Percentiles rank a stretch among this genome's conserved stretches.
Conservation (phyloP, 2,113 vertebrate species). For the Enhydra lutris region DNA sequence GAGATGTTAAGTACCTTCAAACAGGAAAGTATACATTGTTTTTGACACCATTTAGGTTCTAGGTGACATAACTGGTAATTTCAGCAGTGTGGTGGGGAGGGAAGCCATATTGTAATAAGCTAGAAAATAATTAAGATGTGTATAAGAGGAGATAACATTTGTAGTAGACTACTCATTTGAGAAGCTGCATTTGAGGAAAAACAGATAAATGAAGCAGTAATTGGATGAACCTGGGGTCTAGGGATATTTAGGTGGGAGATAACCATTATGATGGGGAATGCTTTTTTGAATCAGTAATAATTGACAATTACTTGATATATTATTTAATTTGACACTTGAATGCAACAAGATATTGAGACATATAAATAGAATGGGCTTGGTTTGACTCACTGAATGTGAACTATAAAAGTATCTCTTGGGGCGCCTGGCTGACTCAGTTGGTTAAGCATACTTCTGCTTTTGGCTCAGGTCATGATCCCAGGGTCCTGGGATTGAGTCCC, state of each 20-base stretch:
- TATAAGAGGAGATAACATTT: background rate
- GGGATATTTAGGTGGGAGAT: background rate
- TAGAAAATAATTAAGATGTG: background rate
- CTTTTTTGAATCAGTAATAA: constrained; percentile 18
- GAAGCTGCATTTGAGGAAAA: background rate
- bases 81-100: background rate
- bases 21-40: background rate
- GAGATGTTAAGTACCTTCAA: background rate
- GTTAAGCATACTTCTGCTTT: background rate
- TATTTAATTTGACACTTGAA: constrained; percentile 5
- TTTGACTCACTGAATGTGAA: constrained; percentile 8
- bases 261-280: background rate
- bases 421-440: background rate
- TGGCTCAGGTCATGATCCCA: too few relatives aligned
- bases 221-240: background rate
- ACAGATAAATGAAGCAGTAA: background rate
- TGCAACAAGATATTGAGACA: constrained; percentile 20
- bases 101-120: background rate
- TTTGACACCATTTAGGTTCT: background rate
- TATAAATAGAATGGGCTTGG: background rate
- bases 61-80: background rate
- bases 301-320: background rate
- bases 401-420: background rate
- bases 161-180: background rate
- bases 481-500: too few relatives aligned